Evolutionary conservation across 2,113 vertebrate species (phyloP).

Genomic region (Noturus placidus): DNA sequence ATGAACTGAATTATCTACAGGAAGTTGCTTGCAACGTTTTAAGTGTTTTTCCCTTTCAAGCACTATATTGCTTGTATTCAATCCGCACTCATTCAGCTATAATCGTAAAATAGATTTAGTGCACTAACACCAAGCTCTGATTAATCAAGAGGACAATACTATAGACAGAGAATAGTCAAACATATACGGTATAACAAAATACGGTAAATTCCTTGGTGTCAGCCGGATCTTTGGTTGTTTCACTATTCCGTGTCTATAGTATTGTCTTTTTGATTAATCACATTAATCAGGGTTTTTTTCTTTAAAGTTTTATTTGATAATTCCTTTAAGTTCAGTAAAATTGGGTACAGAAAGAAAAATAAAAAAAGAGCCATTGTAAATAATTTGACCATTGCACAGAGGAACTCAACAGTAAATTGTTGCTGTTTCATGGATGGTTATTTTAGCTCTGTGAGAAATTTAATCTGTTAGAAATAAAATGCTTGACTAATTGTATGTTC

Average conservation of each 20-base stretch:
- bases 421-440: slow-evolving; percentile 72
- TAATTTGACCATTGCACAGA: slow-evolving; percentile 66
- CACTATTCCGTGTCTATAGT: no score
- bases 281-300: no score
- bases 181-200: no score
- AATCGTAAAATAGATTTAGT: not conserved
- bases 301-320: not conserved
- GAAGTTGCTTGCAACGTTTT: not conserved
- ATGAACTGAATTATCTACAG: not conserved
- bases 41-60: not conserved
- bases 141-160: slow-evolving; percentile 23
- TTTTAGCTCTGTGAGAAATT: slow-evolving; percentile 74
- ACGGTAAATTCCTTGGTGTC: no score
- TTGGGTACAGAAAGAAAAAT: slow-evolving; percentile 32
- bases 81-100: not conserved
- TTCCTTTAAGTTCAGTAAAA: slow-evolving; percentile 5
- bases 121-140: not conserved
- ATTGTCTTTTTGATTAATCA: no score
- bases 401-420: slow-evolving; percentile 72
- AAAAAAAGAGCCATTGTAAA: slow-evolving; percentile 58
- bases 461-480: slow-evolving; percentile 67
- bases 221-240: no score
- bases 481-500: slow-evolving; percentile 57
- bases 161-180: slow-evolving; percentile 38
- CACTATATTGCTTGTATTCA: not conserved